Base-by-base conservation (phyloP, 2,888 invertebrate genomes). In the Pterobdella sp. region DNA sequence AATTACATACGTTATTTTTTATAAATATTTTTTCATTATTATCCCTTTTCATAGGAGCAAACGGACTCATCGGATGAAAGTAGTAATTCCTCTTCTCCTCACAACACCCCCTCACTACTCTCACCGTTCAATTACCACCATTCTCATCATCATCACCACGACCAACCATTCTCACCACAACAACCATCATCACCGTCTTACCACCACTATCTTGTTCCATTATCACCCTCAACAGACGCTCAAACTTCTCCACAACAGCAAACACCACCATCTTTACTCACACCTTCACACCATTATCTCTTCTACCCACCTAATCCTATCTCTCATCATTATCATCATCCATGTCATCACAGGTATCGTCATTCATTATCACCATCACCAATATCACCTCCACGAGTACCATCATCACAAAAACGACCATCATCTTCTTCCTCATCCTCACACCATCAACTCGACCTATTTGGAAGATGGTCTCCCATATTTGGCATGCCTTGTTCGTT, bases 361-460 rank as follows among this genome's bases (percentile, higher is more conserved):
- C 1, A 68, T 56, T 68, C 52, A 32, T 31, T 29, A 72, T 65
- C 66, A 72, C 68, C 37, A 56, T 63, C 37, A 31, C 35, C 73
- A 0, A 29, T 0, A n/a, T 2, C 35, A 37, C 35, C 63, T 14
- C 22, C 72, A 22, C 60, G 63, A 31, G 26, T 66, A 2, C 56
- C 42, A 52, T 70, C 76, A 18, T 72, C 76, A 14, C 75, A 76
- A 65, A 75, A 74, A 35, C 52, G 73, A 0, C 65, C 66, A 37
- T 68, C 76, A 34, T 76, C 76, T 14, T 75, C 77, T 34, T 71
- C 73, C 31, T 63, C 73, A 22, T 74, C 74, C 60, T 22, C 34
- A 18, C 70, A 70, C 3, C 37, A 18, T 7, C 14, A 36, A n/a
- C 22, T 7, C 7, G 37, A 34, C 66, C 31, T 29, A 32, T 18